These are phyloP conservation scores for Sturmia bella DNA, from an alignment of 2,888 invertebrate genomes.

Conservation along the genomic window DNA sequence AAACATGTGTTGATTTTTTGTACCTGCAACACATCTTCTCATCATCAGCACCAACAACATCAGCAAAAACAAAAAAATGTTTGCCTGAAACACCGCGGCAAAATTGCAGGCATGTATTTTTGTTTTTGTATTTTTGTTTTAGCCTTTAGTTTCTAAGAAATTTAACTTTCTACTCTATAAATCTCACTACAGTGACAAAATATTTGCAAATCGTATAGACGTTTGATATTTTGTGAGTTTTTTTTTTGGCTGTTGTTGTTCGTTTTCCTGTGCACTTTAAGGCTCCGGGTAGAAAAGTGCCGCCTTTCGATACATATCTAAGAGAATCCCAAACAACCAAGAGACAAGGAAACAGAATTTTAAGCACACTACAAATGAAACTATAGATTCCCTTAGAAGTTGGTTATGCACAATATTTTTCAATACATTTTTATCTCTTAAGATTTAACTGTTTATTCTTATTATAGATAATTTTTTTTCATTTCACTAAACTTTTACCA, in stretches of 20 bases:
- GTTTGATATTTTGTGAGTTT: constrained; percentile 40
- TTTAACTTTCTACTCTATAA: constrained; percentile 78
- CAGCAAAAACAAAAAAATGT: not conserved
- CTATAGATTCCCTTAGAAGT: too few species aligned
- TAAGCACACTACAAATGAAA: constrained; percentile 5
- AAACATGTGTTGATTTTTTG: constrained; percentile 27
- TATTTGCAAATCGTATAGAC: constrained; percentile 79
- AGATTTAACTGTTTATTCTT: too few species aligned
- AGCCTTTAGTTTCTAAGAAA: constrained; percentile 59
- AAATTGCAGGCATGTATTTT: constrained; percentile 27
- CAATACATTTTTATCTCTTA: too few species aligned
- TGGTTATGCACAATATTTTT: too few species aligned
- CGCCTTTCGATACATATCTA: constrained; percentile 79
- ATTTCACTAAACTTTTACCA: too few species aligned
- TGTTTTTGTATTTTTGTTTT: constrained; percentile 21
- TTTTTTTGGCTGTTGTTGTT: constrained; percentile 17
- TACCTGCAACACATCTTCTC: constrained; percentile 49
- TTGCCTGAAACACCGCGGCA: constrained; percentile 7
- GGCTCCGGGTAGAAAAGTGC: constrained; percentile 73
- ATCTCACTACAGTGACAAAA: constrained; percentile 80
- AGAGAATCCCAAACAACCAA: not conserved
- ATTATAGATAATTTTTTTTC: too few species aligned
- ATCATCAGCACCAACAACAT: constrained; percentile 16
- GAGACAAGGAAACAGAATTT: not conserved
- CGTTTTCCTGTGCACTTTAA: constrained; percentile 6